Percentiles rank a stretch among this genome's conserved stretches.
Conservation (phyloP, 2,797 vertebrate genomes). For the Geotrypetes seraphini region DNA sequence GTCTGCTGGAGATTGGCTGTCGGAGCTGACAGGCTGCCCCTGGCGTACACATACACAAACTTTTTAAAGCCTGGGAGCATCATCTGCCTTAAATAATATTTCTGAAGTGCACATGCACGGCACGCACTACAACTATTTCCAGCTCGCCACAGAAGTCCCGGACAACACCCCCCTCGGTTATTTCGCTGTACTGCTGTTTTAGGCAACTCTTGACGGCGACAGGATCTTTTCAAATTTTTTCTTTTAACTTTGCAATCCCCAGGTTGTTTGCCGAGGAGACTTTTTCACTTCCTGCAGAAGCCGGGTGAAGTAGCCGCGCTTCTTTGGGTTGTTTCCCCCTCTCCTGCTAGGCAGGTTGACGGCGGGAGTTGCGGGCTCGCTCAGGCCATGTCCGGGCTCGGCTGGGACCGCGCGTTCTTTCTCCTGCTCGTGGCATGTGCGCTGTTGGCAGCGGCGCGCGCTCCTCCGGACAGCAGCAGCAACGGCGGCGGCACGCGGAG, state of each 20-base stretch:
- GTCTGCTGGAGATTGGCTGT: conserved; percentile 71
- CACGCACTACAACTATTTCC: conserved; percentile 28
- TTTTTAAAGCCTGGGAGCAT: conserved; percentile 47
- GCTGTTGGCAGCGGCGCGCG: background rate
- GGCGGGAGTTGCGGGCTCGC: too few relatives aligned
- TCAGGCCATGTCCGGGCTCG: too few relatives aligned
- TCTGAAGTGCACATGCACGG: conserved; percentile 2
- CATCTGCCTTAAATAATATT: conserved; percentile 3
- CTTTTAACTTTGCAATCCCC: too few relatives aligned
- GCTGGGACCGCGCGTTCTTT: too few relatives aligned
- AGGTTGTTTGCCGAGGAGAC: too few relatives aligned
- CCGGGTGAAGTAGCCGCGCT: background rate
- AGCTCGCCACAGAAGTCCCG: conserved; percentile 26
- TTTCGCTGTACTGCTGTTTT: conserved; percentile 4
- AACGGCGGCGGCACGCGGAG: too few relatives aligned
- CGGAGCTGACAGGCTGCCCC: conserved; percentile 46
- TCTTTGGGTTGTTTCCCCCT: background rate
- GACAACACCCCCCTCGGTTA: conserved; percentile 8
- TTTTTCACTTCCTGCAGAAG: too few relatives aligned
- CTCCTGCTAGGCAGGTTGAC: conserved; percentile 45
- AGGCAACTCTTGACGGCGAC: background rate
- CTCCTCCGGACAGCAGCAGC: background rate
- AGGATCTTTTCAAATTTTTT: conserved; percentile 8
- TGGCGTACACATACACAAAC: conserved; percentile 38
- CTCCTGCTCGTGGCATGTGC: background rate